A percentile compares a stretch with the other conserved stretches of the same genome.
These are phyloP conservation scores for Athetis lepigone DNA, from an alignment of 2,888 invertebrate species.

Conservation along the genomic window DNA sequence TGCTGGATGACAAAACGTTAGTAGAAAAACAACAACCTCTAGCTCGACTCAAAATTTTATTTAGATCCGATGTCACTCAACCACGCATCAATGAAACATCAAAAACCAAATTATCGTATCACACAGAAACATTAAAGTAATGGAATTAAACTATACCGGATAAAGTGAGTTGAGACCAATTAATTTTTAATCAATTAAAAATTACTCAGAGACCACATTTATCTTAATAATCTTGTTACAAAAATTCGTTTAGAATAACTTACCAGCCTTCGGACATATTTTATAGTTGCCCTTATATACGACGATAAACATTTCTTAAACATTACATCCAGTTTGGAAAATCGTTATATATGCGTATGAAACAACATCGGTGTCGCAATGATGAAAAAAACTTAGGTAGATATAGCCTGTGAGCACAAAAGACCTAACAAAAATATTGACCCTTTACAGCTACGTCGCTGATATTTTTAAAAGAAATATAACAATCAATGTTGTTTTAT, in stretches of 20 bases:
- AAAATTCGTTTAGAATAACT: conserved; percentile 58
- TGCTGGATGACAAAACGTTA: conserved; percentile 27
- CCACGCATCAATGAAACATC: conserved; percentile 35
- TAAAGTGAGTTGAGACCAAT: conserved; percentile 57
- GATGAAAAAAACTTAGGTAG: neutral
- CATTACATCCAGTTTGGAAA: conserved; percentile 18
- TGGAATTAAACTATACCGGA: conserved; percentile 50
- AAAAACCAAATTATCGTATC: conserved; percentile 34
- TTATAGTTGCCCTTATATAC: conserved; percentile 58
- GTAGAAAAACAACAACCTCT: conserved; percentile 38
- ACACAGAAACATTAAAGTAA: conserved; percentile 43
- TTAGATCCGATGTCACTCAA: conserved; percentile 32
- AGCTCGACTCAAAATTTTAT: conserved; percentile 47
- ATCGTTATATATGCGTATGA: conserved; percentile 4
- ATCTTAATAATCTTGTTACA: conserved; percentile 54
- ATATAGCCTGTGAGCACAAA: conserved; percentile 4
- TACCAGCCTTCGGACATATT: conserved; percentile 63
- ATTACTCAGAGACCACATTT: conserved; percentile 58
- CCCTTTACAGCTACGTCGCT: conserved; percentile 1
- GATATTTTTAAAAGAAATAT: conserved; percentile 17
- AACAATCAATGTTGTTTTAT: conserved; percentile 11
- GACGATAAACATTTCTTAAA: conserved; percentile 40
- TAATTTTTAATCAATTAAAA: conserved; percentile 50
- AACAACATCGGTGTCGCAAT: neutral
- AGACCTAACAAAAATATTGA: conserved; percentile 25